Evolutionary conservation across 1,140 invertebrate genomes (phyloP).

Genomic region (Listronotus oregonensis): DNA sequence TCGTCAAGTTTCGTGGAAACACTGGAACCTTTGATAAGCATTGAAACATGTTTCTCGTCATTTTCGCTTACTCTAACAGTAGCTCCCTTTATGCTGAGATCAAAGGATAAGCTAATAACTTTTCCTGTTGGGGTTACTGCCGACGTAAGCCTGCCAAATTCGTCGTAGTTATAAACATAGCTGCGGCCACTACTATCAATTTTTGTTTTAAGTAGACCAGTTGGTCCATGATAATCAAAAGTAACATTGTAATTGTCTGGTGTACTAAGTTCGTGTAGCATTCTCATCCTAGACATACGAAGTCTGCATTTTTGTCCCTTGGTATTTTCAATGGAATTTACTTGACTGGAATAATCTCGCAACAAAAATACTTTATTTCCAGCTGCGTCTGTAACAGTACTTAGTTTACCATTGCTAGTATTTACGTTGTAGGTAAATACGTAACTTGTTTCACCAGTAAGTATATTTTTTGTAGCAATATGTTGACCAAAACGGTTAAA

Average conservation of each 20-base stretch:
- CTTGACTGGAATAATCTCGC: slow-evolving; percentile 84
- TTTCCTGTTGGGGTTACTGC: slow-evolving; percentile 92
- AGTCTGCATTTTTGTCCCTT: slow-evolving; percentile 91
- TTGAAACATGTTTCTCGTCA: slow-evolving; percentile 77
- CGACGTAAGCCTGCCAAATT: slow-evolving; percentile 87
- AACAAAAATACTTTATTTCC: slow-evolving; percentile 91
- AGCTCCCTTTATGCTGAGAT: slow-evolving; percentile 86
- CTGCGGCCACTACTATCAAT: slow-evolving; percentile 88
- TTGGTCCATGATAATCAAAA: slow-evolving; percentile 90
- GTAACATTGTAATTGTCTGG: slow-evolving; percentile 91
- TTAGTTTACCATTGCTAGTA: slow-evolving; percentile 93
- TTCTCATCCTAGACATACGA: slow-evolving; percentile 85
- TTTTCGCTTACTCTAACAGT: slow-evolving; percentile 84
- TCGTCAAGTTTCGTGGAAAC: slow-evolving; percentile 79
- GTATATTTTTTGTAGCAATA: slow-evolving; percentile 87
- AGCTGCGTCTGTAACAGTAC: slow-evolving; percentile 89
- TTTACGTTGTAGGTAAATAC: slow-evolving; percentile 95
- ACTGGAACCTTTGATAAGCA: slow-evolving; percentile 85
- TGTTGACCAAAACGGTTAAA: slow-evolving; percentile 97
- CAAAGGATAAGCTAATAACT: slow-evolving; percentile 83
- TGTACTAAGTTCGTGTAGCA: slow-evolving; percentile 85
- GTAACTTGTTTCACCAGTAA: slow-evolving; percentile 90
- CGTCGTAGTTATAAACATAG: slow-evolving; percentile 94
- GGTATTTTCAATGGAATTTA: slow-evolving; percentile 93
- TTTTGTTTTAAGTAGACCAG: slow-evolving; percentile 85